Percentiles rank a stretch among this genome's conserved stretches.
These are phyloP conservation scores for Dendrophyllia cribrosa DNA, from an alignment of 64 coral and sea anemone species.

Conservation along the genomic window DNA sequence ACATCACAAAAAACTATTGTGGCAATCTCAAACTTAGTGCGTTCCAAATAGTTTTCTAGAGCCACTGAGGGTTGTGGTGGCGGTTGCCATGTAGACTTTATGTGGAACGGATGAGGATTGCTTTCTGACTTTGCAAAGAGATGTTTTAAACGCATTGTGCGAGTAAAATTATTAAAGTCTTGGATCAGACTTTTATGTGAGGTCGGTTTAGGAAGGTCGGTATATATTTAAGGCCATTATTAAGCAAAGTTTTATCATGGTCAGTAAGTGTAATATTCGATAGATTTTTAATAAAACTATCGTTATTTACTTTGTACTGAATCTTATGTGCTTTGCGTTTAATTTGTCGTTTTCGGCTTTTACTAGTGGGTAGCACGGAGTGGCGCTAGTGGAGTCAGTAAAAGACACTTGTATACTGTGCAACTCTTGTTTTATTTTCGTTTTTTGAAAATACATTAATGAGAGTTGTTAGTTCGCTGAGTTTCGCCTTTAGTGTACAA, in stretches of 20 bases:
- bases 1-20: conserved; percentile 8
- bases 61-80: conserved; percentile 32
- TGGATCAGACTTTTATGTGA: conserved; percentile 1
- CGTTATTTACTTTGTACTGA: conserved; percentile 16
- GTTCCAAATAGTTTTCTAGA: conserved; percentile 39
- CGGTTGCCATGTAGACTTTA: conserved; percentile 32
- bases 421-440: conserved; percentile 37
- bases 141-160: conserved; percentile 20
- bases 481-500: too few relatives aligned
- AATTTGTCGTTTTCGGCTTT: not conserved
- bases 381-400: not conserved
- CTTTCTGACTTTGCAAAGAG: conserved; percentile 19
- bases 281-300: conserved; percentile 36
- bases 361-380: not conserved
- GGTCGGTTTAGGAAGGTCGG: not conserved
- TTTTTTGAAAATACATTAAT: not conserved
- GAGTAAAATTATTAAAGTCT: conserved; percentile 18
- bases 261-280: conserved; percentile 7
- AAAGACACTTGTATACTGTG: conserved; percentile 21
- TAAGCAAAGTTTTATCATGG: not conserved
- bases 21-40: conserved; percentile 58
- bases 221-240: conserved; percentile 24
- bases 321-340: not conserved
- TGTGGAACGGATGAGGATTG: conserved; percentile 29
- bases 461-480: not conserved